Evolutionary conservation across 2,888 invertebrate species (phyloP).

Genomic region (Hofmannophila pseudospretella): DNA sequence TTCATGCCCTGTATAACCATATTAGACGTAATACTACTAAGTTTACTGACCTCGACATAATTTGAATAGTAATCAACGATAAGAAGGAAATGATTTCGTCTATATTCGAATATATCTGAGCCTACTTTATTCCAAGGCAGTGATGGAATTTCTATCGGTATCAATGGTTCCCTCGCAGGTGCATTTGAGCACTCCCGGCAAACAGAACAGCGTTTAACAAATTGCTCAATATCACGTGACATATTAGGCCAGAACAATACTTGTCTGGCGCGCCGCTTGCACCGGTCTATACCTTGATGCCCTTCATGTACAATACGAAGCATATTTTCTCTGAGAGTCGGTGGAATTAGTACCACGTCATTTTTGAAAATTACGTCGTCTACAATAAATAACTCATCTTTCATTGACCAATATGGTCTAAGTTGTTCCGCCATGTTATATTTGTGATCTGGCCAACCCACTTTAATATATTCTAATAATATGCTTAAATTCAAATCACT

Average conservation of each 20-base stretch:
- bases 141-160: conserved; percentile 6
- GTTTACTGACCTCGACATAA: conserved; percentile 3
- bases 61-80: conserved; percentile 10
- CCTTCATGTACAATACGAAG: conserved; percentile 4
- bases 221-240: conserved; percentile 10
- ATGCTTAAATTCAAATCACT: background rate
- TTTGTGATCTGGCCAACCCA: conserved; percentile 12
- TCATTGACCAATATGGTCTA: conserved; percentile 10
- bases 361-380: conserved; percentile 6
- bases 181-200: conserved; percentile 3
- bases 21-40: background rate
- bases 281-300: conserved; percentile 10
- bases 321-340: conserved; percentile 4
- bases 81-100: conserved; percentile 9
- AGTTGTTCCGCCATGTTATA: conserved; percentile 5
- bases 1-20: conserved; percentile 4
- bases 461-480: conserved; percentile 3
- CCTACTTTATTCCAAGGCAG: conserved; percentile 11
- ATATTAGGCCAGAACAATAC: conserved; percentile 18
- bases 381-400: conserved; percentile 5
- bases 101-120: conserved; percentile 12
- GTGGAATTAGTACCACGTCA: conserved; percentile 1
- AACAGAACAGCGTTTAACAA: conserved; percentile 9
- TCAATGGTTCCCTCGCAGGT: conserved; percentile 9
- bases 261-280: conserved; percentile 12